These are phyloP conservation scores for Nebria ingens DNA, from an alignment of 1,140 invertebrate genomes.

Conservation along the genomic window DNA sequence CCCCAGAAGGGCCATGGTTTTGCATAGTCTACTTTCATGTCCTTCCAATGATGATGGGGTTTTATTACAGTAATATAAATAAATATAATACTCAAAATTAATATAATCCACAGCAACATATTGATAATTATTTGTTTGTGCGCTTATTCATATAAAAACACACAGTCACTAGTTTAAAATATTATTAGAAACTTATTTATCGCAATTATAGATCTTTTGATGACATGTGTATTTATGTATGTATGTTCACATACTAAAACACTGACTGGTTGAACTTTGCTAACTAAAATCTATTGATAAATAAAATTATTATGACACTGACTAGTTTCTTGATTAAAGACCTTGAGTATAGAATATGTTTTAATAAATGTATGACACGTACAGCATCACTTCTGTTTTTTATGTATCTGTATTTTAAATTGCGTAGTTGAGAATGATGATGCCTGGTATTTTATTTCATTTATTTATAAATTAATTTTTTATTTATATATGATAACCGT, in stretches of 20 bases:
- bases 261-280: no score
- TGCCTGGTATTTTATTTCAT: no score
- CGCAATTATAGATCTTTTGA: neutral
- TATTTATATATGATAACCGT: no score
- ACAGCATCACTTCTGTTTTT: no score
- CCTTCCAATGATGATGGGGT: conserved; percentile 15
- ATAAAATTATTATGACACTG: no score
- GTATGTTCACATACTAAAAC: no score
- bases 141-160: neutral
- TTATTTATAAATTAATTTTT: no score
- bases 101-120: neutral
- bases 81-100: neutral
- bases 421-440: no score
- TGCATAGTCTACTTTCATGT: conserved; percentile 12
- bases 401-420: no score
- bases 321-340: neutral
- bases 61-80: neutral
- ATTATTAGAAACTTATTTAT: neutral
- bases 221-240: no score
- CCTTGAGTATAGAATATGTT: neutral
- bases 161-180: neutral
- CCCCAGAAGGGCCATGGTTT: conserved; percentile 18
- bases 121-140: neutral
- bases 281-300: no score
- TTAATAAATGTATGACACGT: no score